Base-by-base conservation (phyloP, 2,888 invertebrate species). In the Camponotus fellah region DNA sequence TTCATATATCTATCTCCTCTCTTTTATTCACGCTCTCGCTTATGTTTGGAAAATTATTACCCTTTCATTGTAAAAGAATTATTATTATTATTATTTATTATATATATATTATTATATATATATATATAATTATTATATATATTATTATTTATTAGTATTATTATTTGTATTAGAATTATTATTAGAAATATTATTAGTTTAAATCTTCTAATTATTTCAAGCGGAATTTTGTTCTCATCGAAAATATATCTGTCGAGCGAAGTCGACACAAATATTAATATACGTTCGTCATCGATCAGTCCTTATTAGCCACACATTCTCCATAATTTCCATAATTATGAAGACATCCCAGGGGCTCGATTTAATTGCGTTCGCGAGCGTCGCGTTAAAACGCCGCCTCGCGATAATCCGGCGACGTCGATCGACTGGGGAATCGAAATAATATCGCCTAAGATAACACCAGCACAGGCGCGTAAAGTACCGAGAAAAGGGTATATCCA, bases 381-480 rank as follows among this genome's bases (percentile, higher is more conserved):
- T 85, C 80, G 72, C 46, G 46, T 46, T 79, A 60, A 68, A 46
- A 68, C 83, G 58, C 49, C 56, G 75, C 58, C 53, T 65, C 81
- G 85, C 58, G 76, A 34, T 53, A 72, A 87, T 76, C 68, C 84
- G 80, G 83, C 58, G 60, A 86, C 74, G 90, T 83, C 46, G 56
- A 82, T 64, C 79, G 65, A 56, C 85, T 71, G 83, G 76, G 85
- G 82, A 71, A 84, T 82, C 77, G 82, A 84, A 88, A 91, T 90
- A 90, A 90, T 81, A 84, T 89, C 84, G 76, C 62, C 40, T 86
- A 91, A 90, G 84, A 90, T 90, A 90, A 88, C 86, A 72, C 85
- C 80, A n/a, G 32, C 53, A 43, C 40, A 82, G 82, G 85, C 76
- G 68, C 86, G 91, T 91, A 90, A 90, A 90, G 71, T 88, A 87